Evolutionary conservation across 2,888 invertebrate species (phyloP), one percentile per base, ranked within the genome.

Genomic region (Ectemnius continuus): DNA sequence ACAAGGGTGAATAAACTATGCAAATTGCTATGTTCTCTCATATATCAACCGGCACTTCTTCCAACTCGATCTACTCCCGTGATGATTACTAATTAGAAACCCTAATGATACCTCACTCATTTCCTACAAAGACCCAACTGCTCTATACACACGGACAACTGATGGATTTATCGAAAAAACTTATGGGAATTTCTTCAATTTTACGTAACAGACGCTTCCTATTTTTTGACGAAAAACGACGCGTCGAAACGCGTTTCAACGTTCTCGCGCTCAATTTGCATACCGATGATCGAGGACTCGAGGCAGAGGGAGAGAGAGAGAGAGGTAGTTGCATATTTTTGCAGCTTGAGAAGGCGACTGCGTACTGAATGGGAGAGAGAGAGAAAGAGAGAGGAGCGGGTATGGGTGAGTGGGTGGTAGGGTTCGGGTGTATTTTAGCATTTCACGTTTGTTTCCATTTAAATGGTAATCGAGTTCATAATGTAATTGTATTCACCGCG

Each of bases 381-480:
- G 57, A 18, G 26, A 52, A 16, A 52, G 70, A 26, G 58, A 56
- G 28, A 62, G 71, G 58, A 36, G 36, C 36, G 11, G 36, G 36
- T 36, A 36, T 36, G 36, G 36, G 36, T 36, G 36, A 8, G 36
- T 36, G 36, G 36, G 36, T 36, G 36, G 36, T 11, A 36, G 5
- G 36, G 36, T 11, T 36, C 78, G 79, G 83, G 84, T 87, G 87
- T 87, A 88, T 90, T 90, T 89, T 88, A 89, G 89, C 90, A 88
- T 89, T 89, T 89, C 88, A 88, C 89, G 90, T 90, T 91, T 90
- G 90, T 90, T 90, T 90, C 90, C 90, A 90, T 91, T 91, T 90
- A 90, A 91, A 91, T 91, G 91, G 91, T 91, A 90, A 91, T 91
- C 90, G 90, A 89, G 91, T 90, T 89, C 89, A 90, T 89, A 90